A percentile compares a stretch with the other conserved stretches of the same genome.
These are phyloP conservation scores for Graphium colonna DNA, from an alignment of 2,888 invertebrate species.

Conservation along the genomic window DNA sequence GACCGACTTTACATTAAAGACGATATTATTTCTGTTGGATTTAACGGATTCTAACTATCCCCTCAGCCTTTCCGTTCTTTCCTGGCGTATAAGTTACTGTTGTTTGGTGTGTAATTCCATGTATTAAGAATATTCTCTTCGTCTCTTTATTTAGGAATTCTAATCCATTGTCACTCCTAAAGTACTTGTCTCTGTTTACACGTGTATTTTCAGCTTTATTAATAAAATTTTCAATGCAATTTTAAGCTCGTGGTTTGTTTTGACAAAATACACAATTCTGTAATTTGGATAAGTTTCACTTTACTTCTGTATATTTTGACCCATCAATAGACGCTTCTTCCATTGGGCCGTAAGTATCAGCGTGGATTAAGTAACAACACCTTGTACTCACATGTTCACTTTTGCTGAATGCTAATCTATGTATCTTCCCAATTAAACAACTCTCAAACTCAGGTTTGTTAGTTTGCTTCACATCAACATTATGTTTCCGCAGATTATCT, in stretches of 20 bases:
- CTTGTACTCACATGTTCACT: neutral
- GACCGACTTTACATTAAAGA: too few species aligned
- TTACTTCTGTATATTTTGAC: neutral
- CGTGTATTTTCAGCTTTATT: neutral
- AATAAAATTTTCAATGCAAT: neutral
- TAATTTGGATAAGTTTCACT: neutral
- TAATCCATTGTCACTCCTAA: conserved; percentile 26
- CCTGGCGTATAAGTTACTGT: conserved; percentile 27
- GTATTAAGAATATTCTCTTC: conserved; percentile 15
- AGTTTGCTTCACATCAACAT: too few species aligned
- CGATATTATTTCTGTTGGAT: too few species aligned
- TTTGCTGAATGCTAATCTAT: neutral
- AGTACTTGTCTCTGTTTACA: conserved; percentile 8
- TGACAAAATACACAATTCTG: neutral
- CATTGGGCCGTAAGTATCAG: neutral
- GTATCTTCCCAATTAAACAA: too few species aligned
- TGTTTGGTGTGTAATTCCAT: conserved; percentile 23
- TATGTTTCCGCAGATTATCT: too few species aligned
- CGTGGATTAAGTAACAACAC: neutral
- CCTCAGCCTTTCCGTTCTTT: too few species aligned
- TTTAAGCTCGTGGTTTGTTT: neutral
- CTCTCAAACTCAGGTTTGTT: too few species aligned
- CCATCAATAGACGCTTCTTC: neutral
- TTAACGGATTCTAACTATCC: too few species aligned
- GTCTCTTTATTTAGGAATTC: conserved; percentile 27